Conservation (phyloP, 1,140 invertebrate genomes). For the Calycopis cecrops region DNA sequence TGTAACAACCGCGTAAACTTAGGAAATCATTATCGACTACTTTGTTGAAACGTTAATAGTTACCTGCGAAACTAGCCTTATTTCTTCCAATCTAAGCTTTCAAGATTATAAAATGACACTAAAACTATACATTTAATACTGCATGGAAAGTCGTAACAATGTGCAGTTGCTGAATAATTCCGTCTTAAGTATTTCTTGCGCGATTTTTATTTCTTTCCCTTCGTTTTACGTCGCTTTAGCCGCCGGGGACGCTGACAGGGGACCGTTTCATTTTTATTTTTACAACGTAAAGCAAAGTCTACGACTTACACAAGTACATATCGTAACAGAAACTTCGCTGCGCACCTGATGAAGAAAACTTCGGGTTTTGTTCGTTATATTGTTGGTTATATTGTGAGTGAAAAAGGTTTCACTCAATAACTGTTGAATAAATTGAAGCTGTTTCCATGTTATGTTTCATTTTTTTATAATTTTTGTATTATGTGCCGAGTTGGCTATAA, state of each 20-base stretch:
- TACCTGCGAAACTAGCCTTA: no score
- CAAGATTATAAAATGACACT: not conserved
- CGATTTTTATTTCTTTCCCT: conserved; percentile 52
- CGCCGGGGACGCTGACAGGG: conserved; percentile 47
- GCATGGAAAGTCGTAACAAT: conserved; percentile 43
- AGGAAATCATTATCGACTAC: no score
- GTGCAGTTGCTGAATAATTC: conserved; percentile 46
- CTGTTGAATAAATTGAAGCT: no score
- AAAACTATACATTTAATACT: no score
- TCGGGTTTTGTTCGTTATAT: not conserved
- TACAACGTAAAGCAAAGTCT: conserved; percentile 50
- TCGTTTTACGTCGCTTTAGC: conserved; percentile 56
- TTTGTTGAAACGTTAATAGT: no score
- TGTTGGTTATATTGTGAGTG: no score
- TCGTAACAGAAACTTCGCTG: not conserved
- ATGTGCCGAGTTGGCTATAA: no score
- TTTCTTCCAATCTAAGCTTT: not conserved
- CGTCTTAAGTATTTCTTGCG: conserved; percentile 53
- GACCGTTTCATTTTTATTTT: conserved; percentile 50
- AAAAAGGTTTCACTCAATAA: no score
- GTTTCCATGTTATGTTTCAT: no score
- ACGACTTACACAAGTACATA: conserved; percentile 42
- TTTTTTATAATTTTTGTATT: no score
- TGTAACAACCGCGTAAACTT: no score
- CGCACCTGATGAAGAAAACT: not conserved